A percentile compares a stretch with the other conserved stretches of the same genome.
Conservation (phyloP, 2,888 invertebrate species). For the Nomada fucata region DNA sequence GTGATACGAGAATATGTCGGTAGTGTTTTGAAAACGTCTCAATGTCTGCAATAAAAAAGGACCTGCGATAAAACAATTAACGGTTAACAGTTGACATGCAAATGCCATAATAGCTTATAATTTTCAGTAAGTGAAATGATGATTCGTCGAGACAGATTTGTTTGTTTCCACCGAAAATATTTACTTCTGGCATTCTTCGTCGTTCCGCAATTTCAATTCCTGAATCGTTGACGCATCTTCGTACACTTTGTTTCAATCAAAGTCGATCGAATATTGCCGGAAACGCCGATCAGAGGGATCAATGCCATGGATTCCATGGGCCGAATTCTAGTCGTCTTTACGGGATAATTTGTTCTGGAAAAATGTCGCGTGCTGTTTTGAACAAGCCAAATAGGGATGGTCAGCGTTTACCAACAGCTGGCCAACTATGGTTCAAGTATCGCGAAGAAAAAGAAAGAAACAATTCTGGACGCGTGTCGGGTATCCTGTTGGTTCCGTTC, state of each 20-base stretch:
- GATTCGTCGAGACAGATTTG: no score
- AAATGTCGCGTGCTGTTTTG: slow-evolving; percentile 19
- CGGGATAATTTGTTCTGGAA: slow-evolving; percentile 8
- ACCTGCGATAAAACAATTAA: no score
- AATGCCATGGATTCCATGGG: not conserved
- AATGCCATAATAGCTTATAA: no score
- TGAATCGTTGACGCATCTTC: not conserved
- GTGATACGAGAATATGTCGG: no score
- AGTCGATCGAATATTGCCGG: not conserved
- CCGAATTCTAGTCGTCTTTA: not conserved
- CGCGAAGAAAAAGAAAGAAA: slow-evolving; percentile 56
- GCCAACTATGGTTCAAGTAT: slow-evolving; percentile 73
- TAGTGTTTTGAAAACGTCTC: no score
- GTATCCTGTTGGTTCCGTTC: slow-evolving; percentile 80
- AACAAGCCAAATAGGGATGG: slow-evolving; percentile 64
- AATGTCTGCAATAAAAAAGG: no score
- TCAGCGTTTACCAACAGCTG: slow-evolving; percentile 59
- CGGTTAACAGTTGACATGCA: no score
- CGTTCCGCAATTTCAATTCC: no score
- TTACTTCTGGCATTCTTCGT: no score
- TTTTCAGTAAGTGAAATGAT: no score
- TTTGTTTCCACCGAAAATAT: no score
- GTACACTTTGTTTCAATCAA: not conserved
- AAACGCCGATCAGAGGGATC: no score
- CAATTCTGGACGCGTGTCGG: slow-evolving; percentile 79